Conservation (phyloP, 2,797 vertebrate species). For the Centroberyx gerrardi region DNA sequence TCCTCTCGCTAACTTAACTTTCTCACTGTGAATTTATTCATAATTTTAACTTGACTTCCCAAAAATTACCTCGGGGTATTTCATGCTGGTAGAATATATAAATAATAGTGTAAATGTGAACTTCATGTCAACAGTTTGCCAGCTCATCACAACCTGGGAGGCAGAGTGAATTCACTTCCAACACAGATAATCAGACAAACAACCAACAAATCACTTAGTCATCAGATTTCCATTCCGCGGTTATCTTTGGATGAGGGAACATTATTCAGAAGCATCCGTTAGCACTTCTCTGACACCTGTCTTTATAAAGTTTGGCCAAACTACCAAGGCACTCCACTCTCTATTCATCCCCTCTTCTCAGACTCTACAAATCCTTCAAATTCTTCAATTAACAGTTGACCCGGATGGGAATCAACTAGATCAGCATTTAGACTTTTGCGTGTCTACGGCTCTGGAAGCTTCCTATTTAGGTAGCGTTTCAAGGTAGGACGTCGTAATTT, state of each 20-base stretch:
- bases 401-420: too few species aligned
- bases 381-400: too few species aligned
- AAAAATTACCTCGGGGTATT: conserved; percentile 2
- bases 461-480: too few species aligned
- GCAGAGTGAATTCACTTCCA: neutral
- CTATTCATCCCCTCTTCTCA: too few species aligned
- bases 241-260: neutral
- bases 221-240: neutral
- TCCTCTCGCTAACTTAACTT: neutral
- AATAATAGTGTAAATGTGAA: neutral
- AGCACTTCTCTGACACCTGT: neutral
- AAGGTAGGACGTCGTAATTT: too few species aligned
- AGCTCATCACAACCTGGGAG: neutral
- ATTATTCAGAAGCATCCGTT: neutral
- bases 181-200: neutral
- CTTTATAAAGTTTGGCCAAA: neutral
- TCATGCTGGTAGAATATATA: neutral
- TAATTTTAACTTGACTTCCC: neutral
- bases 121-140: neutral
- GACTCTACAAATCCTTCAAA: too few species aligned
- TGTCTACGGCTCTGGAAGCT: too few species aligned
- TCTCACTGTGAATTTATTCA: conserved; percentile 2
- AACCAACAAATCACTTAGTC: neutral
- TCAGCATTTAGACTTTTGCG: too few species aligned
- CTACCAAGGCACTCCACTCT: neutral